phyloP scores from a whole-genome alignment of 2,888 invertebrate genomes.

The Dioctria linearis region DNA sequence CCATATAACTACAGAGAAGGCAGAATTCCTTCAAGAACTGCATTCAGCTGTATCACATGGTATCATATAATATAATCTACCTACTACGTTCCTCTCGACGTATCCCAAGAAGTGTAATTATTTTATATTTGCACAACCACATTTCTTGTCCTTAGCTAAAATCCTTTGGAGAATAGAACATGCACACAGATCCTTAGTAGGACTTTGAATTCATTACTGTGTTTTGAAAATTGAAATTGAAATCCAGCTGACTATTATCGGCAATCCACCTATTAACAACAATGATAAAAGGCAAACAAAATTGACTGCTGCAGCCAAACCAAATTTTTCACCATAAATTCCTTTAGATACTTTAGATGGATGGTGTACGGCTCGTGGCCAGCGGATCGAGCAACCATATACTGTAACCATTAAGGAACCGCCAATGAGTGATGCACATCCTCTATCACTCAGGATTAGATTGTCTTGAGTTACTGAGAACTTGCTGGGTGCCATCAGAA shows the following conservation, averaged over 20 bases:
- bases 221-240: slow-evolving; percentile 38
- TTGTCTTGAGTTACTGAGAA: slow-evolving; percentile 1
- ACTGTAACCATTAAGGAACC: neutral
- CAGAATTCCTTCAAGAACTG: neutral
- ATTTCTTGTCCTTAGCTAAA: neutral
- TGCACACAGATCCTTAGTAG: neutral
- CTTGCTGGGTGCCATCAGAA: slow-evolving; percentile 3
- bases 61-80: neutral
- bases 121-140: neutral
- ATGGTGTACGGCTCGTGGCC: neutral
- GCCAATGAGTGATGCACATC: slow-evolving; percentile 21
- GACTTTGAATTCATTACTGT: neutral
- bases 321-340: neutral
- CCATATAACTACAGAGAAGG: neutral
- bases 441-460: slow-evolving; percentile 35
- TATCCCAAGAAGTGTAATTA: neutral
- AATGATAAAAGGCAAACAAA: slow-evolving; percentile 25
- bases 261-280: slow-evolving; percentile 41
- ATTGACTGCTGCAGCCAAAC: slow-evolving; percentile 1
- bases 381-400: neutral
- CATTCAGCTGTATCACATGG: neutral
- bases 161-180: neutral
- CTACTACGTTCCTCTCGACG: neutral
- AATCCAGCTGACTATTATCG: neutral
- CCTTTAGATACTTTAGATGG: neutral